These are phyloP conservation scores for Ictalurus punctatus DNA, from an alignment of 2,113 vertebrate genomes.

Conservation along the genomic window DNA sequence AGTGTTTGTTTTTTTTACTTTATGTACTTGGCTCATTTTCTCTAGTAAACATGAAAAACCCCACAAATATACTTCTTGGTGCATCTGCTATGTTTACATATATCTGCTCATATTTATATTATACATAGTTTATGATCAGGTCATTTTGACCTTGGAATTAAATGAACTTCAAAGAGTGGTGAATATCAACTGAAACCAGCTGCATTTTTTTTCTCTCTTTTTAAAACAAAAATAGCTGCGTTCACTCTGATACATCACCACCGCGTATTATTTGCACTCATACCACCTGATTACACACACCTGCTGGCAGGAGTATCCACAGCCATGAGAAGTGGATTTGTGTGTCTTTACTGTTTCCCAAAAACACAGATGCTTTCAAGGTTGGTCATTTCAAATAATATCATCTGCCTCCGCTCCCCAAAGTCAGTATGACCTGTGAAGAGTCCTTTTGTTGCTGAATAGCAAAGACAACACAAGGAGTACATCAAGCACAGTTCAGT, in stretches of 20 bases:
- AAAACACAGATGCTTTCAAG: background rate
- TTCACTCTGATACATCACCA: background rate
- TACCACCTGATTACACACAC: background rate
- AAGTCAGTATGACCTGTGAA: background rate
- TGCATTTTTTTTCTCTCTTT: background rate
- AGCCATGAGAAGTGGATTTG: background rate
- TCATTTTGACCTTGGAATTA: background rate
- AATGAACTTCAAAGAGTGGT: background rate
- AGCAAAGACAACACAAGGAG: background rate
- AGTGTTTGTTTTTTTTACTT: background rate
- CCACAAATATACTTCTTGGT: background rate
- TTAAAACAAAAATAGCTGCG: background rate
- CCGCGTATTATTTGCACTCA: background rate
- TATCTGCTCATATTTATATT: background rate
- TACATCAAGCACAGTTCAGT: background rate
- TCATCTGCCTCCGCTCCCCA: background rate
- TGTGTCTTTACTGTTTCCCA: slow-evolving; percentile 3
- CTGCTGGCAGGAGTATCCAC: background rate
- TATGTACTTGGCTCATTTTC: background rate
- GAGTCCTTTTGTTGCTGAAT: background rate
- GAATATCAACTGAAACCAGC: background rate
- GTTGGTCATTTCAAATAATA: background rate
- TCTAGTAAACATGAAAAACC: background rate
- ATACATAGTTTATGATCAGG: background rate
- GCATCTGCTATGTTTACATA: too few species aligned